Evolutionary conservation across 1,140 invertebrate genomes (phyloP), one percentile per base, ranked within the genome.

Genomic region (Lordiphosa stackelbergi): DNA sequence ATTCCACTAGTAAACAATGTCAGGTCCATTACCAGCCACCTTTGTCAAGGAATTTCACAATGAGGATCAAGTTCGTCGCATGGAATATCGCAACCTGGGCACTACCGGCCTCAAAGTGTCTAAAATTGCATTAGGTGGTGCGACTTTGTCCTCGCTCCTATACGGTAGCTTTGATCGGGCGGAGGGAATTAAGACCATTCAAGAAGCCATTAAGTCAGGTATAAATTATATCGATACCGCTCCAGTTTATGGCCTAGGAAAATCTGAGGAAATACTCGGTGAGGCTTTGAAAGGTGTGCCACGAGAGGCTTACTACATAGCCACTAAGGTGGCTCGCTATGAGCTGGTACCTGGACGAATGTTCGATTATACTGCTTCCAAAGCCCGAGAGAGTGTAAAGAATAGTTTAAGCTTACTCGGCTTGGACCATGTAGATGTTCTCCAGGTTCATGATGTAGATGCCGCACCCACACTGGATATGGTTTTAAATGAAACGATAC

Each of bases 211-310:
- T 11, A 93, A 91, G 81, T 89, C 88, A 31, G 97, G 97, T 2
- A 91, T 98, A 12, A 98, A 98, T 89, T 97, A 95, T 65, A 93
- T 98, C 47, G 97, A 98, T 85, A 97, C 95, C 0, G 94, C 93
- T 2, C 95, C 95, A 0, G 97, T 93, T 91, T 98, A 98, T 87
- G 96, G 96, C 1, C 94, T 95, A 89, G 95, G 96, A 4, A 90
- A 89, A 37, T 93, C 94, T 0, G 96, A 98, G 88, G 89, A 89
- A 65, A 88, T 94, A 22, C 88, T 98, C 7, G 97, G 96, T 64
- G 93, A 95, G 90, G 95, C 94, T 4, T 88, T 98, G 0, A 89
- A 91, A 87, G 91, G 89, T 38, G 90, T 97, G 54, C 96, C 96
- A 0, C 89, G 97, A 22, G 70, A 93, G 63, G 90, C 94, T 2